Base-by-base conservation (phyloP, 2,113 vertebrate species). In the Fukomys damarensis region DNA sequence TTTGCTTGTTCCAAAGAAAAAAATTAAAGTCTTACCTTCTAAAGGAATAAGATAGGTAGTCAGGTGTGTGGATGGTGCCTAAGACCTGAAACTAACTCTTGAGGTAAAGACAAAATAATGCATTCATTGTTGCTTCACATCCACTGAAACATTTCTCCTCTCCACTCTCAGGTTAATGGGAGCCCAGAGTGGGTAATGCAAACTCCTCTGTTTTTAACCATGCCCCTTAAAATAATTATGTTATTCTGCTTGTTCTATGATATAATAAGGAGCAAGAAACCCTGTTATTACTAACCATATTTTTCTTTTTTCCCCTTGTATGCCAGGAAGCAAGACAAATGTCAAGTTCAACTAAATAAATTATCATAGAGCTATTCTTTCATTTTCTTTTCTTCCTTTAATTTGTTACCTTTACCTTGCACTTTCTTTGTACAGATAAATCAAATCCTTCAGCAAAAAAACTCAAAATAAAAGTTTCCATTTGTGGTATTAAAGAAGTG, bases 341-440 rank as follows among this genome's bases (percentile, higher is more conserved):
- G 5, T 54, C 32, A 89, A 87, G 19, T 91, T 65, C 26, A 89
- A 91, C 24, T 81, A 43, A 19, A 22, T 84, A 88, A 38, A 65
- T 70, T 59, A 43, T 63, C 22, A 84, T 4, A 87, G 22, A 66
- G 19, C 63, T 38, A 32, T 70, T 70, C 95, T 80, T 95, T 92
- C 35, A 49, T 68, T 94, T 94, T 91, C 7, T 94, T 86, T 49
- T 87, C 32, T 90, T 46, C 1, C 19, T 94, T 87, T 85, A 43
- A 89, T 96, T 91, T 49, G 41, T 38, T 86, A 68, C 52, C 22
- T 28, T 81, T 59, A 96, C 86, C 52, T 81, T 86, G 32, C n/a
- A 49, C 7, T 32, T 56, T 11, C 43, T 91, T 76, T 74, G 14
- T 87, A 30, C 0, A 38, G 28, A 92, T 79, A 66, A 86, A 86